phyloP scores from a whole-genome alignment of 2,797 vertebrate species.

The Spea hammondii region DNA sequence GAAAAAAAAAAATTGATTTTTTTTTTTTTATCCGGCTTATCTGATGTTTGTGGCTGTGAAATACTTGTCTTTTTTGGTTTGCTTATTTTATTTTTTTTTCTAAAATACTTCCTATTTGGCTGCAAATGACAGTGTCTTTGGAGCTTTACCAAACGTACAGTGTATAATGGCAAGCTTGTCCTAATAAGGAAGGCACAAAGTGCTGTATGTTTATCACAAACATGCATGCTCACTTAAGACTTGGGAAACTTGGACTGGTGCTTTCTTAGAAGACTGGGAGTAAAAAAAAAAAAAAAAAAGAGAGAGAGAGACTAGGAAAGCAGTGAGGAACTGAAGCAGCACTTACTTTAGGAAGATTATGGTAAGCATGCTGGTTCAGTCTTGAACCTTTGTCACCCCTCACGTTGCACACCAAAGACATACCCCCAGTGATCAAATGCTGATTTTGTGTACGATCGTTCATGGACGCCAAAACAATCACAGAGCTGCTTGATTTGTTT shows the following conservation, averaged over 20 bases:
- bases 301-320: not conserved
- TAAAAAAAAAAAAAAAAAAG: not conserved
- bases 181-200: slow-evolving; percentile 79
- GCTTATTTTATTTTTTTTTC: slow-evolving; percentile 68
- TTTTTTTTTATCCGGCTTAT: slow-evolving; percentile 72
- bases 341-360: slow-evolving; percentile 87
- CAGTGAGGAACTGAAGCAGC: slow-evolving; percentile 65
- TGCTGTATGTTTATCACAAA: slow-evolving; percentile 70
- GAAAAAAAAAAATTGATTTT: slow-evolving; percentile 57
- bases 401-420: slow-evolving; percentile 87
- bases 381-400: slow-evolving; percentile 91
- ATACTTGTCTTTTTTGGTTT: slow-evolving; percentile 78
- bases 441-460: slow-evolving; percentile 97
- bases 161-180: slow-evolving; percentile 76
- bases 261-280: slow-evolving; percentile 44
- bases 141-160: slow-evolving; percentile 74
- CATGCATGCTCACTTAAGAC: slow-evolving; percentile 70
- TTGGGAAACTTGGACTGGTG: slow-evolving; percentile 75
- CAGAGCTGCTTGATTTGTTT: slow-evolving; percentile 97
- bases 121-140: slow-evolving; percentile 70
- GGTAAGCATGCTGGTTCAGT: slow-evolving; percentile 82
- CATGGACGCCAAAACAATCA: slow-evolving; percentile 98
- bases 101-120: slow-evolving; percentile 76
- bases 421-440: slow-evolving; percentile 89
- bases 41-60: slow-evolving; percentile 79